A percentile compares a stretch with the other conserved stretches of the same genome.
Evolutionary conservation across 2,888 invertebrate species (phyloP).

Genomic region (Diarsia dahlii): DNA sequence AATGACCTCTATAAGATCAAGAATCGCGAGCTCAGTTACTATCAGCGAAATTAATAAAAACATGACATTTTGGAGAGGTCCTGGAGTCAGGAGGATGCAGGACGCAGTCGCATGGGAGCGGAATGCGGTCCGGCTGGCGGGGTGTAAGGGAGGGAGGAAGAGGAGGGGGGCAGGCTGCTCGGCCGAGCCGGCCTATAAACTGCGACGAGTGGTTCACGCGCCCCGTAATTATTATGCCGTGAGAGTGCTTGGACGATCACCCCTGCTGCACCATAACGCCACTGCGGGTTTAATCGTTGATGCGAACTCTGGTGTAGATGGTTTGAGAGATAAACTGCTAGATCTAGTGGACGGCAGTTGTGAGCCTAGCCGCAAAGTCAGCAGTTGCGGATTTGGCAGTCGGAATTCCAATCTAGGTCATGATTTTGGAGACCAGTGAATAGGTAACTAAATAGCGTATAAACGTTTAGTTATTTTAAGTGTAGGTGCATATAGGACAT

Average conservation of each 20-base stretch:
- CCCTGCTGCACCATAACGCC: conserved; percentile 76
- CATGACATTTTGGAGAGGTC: conserved; percentile 87
- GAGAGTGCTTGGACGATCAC: conserved; percentile 86
- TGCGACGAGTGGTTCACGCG: conserved; percentile 75
- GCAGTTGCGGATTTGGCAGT: neutral
- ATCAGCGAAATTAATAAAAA: conserved; percentile 81
- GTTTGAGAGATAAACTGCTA: conserved; percentile 1
- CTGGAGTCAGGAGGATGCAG: conserved; percentile 81
- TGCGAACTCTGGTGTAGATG: conserved; percentile 44
- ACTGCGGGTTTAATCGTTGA: conserved; percentile 78
- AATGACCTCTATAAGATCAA: conserved; percentile 37
- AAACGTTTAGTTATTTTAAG: too few relatives aligned
- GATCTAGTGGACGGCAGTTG: neutral
- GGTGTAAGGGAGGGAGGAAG: conserved; percentile 66
- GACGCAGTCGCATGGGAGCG: conserved; percentile 90
- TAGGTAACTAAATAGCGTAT: neutral
- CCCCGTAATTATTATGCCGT: conserved; percentile 83
- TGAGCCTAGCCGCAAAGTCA: neutral
- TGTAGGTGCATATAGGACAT: neutral
- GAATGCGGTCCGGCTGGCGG: conserved; percentile 88
- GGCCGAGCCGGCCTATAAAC: conserved; percentile 84
- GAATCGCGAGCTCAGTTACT: conserved; percentile 54
- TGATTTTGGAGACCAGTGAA: neutral
- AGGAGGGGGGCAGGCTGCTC: conserved; percentile 69
- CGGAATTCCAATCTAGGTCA: neutral